Evolutionary conservation across 2,888 invertebrate species (phyloP).

Genomic region (Drosophila stalkeri): DNA sequence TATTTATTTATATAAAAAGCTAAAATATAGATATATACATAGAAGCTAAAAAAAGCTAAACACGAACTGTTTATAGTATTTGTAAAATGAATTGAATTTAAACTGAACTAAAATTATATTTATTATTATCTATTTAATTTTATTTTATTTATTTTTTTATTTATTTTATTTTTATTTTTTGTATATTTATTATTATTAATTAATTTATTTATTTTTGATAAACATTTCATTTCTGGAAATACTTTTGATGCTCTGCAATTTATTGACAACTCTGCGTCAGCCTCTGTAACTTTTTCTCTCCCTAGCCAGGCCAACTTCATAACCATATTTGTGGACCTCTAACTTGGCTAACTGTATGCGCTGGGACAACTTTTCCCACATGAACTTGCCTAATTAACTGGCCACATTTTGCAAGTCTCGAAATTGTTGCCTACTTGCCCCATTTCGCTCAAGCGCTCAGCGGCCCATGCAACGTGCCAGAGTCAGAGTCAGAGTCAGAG

Average conservation of each 20-base stretch:
- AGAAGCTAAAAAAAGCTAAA: too few species aligned
- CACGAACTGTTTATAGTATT: too few species aligned
- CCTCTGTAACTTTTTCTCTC: not conserved
- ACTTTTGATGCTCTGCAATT: not conserved
- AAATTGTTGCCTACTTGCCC: constrained; percentile 51
- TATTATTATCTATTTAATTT: too few species aligned
- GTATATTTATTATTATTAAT: too few species aligned
- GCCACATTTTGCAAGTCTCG: constrained; percentile 38
- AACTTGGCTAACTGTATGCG: constrained; percentile 10
- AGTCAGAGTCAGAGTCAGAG: not conserved
- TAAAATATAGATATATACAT: too few species aligned
- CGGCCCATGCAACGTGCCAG: constrained; percentile 52
- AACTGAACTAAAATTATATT: too few species aligned
- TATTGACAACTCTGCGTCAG: not conserved
- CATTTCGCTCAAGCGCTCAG: constrained; percentile 38
- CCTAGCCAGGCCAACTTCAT: constrained; percentile 4
- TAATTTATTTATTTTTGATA: too few species aligned
- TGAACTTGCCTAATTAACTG: constrained; percentile 63
- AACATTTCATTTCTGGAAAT: not conserved
- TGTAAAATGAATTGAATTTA: too few species aligned
- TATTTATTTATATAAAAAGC: too few species aligned
- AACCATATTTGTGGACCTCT: constrained; percentile 8
- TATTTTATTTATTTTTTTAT: too few species aligned
- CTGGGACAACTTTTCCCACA: constrained; percentile 52
- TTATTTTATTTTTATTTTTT: too few species aligned